Evolutionary conservation across 2,797 vertebrate species (phyloP).

Genomic region (Dendrocincla tyrannina): DNA sequence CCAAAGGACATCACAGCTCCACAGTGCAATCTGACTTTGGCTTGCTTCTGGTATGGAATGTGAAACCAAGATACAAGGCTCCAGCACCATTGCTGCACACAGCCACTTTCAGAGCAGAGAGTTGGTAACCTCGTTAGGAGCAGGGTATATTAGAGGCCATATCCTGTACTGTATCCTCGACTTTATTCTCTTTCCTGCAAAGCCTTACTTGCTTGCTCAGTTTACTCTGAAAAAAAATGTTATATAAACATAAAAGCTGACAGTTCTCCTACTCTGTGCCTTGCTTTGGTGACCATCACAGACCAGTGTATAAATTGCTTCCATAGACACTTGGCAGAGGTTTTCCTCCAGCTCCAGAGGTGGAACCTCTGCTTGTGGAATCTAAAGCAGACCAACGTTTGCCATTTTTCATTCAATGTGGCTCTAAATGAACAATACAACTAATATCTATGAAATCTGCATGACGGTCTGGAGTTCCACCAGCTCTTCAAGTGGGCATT

Average conservation of each 20-base stretch:
- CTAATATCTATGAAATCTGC: neutral
- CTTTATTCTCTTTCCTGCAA: neutral
- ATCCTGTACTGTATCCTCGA: neutral
- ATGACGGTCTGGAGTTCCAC: neutral
- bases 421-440: neutral
- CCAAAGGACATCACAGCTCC: neutral
- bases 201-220: neutral
- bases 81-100: neutral
- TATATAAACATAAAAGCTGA: neutral
- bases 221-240: neutral
- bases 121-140: neutral
- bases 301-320: fast-evolving
- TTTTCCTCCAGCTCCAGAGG: neutral
- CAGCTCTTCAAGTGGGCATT: neutral
- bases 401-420: neutral
- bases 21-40: fast-evolving
- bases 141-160: fast-evolving
- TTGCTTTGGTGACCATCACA: neutral
- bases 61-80: neutral
- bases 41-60: neutral
- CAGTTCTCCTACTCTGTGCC: neutral
- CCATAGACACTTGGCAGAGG: neutral
- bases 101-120: neutral
- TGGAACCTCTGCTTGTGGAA: neutral
- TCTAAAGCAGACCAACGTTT: neutral